Conservation (phyloP, 1,140 invertebrate genomes). For the Heliothis virescens region DNA sequence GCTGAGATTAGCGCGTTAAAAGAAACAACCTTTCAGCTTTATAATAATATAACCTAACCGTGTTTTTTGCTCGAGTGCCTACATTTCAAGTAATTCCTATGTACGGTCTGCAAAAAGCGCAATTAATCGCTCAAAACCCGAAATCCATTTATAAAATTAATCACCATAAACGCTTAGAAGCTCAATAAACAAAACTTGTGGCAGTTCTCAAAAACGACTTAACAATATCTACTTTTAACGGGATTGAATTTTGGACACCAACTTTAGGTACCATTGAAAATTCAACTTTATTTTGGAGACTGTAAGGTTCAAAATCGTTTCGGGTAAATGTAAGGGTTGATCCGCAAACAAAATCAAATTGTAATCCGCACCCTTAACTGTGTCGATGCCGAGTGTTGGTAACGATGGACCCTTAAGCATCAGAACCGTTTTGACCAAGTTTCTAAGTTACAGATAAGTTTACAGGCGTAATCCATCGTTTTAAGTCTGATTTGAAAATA, state of each 20-base stretch:
- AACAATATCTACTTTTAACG: too few species aligned
- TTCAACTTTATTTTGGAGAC: background rate
- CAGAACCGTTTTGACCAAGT: background rate
- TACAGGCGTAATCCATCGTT: background rate
- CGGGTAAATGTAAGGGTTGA: background rate
- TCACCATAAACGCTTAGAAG: too few species aligned
- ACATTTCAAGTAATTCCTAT: too few species aligned
- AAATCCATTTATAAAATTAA: too few species aligned
- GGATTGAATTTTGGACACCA: background rate
- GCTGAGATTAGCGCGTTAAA: too few species aligned
- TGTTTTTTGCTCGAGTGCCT: too few species aligned
- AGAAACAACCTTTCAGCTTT: too few species aligned
- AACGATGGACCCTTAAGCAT: slow-evolving; percentile 3
- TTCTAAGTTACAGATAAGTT: slow-evolving; percentile 9
- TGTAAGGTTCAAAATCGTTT: background rate
- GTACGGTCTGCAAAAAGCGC: too few species aligned
- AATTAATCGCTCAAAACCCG: too few species aligned
- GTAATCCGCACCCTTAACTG: background rate
- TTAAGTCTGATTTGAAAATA: background rate
- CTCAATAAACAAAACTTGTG: too few species aligned
- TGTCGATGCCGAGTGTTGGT: background rate
- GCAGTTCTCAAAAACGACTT: too few species aligned
- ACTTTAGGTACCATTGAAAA: background rate
- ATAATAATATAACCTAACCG: too few species aligned
- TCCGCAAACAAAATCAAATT: slow-evolving; percentile 6